Evolutionary conservation across 1,140 invertebrate species (phyloP).

Genomic region (Vanessa atalanta): DNA sequence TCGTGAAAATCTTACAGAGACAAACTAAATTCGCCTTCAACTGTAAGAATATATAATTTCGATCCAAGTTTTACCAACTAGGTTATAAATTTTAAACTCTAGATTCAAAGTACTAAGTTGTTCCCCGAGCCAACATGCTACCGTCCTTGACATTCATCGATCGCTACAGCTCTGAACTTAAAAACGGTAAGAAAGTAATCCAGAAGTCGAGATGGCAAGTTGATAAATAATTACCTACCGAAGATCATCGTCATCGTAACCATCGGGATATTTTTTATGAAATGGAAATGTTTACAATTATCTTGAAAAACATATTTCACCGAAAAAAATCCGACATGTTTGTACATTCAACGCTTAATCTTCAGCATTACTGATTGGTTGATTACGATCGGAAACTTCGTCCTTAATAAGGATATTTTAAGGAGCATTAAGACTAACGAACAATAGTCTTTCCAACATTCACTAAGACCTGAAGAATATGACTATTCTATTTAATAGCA

Average conservation of each 20-base stretch:
- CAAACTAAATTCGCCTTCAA: not conserved
- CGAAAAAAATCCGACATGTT: too few species aligned
- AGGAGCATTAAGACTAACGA: too few species aligned
- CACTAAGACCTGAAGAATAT: too few species aligned
- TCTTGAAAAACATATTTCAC: too few species aligned
- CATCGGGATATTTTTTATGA: too few species aligned
- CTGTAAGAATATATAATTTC: not conserved
- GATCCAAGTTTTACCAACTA: constrained; percentile 4
- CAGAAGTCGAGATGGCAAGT: not conserved
- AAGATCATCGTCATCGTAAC: not conserved
- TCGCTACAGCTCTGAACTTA: constrained; percentile 22
- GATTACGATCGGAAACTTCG: too few species aligned
- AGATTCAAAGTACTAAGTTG: not conserved
- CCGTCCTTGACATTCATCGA: constrained; percentile 40
- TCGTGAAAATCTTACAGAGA: not conserved
- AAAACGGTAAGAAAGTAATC: not conserved
- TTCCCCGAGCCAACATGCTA: not conserved
- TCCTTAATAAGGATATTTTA: too few species aligned
- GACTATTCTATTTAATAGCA: too few species aligned
- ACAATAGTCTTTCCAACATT: too few species aligned
- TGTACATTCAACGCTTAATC: too few species aligned
- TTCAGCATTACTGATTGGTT: too few species aligned
- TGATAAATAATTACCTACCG: not conserved
- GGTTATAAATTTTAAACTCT: not conserved
- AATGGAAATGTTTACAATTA: too few species aligned